phyloP scores from a whole-genome alignment of 2,888 invertebrate genomes.

The Erebia aethiops region DNA sequence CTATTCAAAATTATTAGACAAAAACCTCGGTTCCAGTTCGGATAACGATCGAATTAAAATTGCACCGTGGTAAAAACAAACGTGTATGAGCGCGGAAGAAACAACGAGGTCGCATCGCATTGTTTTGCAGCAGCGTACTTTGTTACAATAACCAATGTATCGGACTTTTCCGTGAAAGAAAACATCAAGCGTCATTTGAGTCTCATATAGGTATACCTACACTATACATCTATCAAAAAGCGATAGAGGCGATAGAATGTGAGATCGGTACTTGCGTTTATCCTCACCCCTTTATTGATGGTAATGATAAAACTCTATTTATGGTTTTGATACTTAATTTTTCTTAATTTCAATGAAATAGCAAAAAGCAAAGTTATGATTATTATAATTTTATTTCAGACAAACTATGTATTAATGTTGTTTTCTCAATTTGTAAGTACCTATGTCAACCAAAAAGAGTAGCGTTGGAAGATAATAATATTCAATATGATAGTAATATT shows the following conservation, averaged over 20 bases:
- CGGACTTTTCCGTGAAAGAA: slow-evolving; percentile 26
- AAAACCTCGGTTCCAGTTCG: neutral
- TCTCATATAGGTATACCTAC: neutral
- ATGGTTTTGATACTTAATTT: too few relatives aligned
- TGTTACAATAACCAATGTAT: slow-evolving; percentile 5
- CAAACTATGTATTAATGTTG: neutral
- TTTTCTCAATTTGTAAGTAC: too few relatives aligned
- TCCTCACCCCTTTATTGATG: neutral
- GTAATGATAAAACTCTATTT: neutral
- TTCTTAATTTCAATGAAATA: too few relatives aligned
- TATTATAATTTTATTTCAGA: too few relatives aligned
- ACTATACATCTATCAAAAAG: too few relatives aligned
- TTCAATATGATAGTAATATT: too few relatives aligned
- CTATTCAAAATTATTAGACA: slow-evolving; percentile 8
- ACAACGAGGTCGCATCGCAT: slow-evolving; percentile 4
- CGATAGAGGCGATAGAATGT: too few relatives aligned
- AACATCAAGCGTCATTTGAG: slow-evolving; percentile 32
- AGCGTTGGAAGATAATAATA: too few relatives aligned
- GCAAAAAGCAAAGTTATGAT: too few relatives aligned
- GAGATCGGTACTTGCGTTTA: too few relatives aligned
- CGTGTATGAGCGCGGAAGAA: slow-evolving; percentile 2
- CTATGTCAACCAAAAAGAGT: too few relatives aligned
- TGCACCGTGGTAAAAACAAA: slow-evolving; percentile 17
- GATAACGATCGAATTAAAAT: slow-evolving; percentile 13
- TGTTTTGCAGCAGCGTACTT: neutral